These are phyloP conservation scores for Xestia sexstrigata DNA, from an alignment of 2,888 invertebrate genomes.

Conservation along the genomic window DNA sequence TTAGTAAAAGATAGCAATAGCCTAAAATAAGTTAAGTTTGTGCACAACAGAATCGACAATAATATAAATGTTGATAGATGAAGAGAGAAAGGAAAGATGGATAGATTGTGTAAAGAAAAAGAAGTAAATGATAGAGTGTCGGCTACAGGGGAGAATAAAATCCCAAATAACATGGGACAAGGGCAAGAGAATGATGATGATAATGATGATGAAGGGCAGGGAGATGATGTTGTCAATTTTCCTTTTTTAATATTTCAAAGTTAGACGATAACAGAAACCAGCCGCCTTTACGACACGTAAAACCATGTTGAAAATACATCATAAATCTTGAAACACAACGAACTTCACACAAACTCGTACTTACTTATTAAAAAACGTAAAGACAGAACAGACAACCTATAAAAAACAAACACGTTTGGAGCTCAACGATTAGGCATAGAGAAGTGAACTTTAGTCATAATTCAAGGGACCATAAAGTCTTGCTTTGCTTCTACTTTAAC, in stretches of 20 bases:
- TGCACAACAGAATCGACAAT: too few relatives aligned
- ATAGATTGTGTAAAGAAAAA: neutral
- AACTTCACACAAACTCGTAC: slow-evolving; percentile 5
- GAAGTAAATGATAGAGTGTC: neutral
- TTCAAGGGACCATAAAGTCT: slow-evolving; percentile 33
- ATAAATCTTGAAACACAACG: neutral
- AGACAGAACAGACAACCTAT: slow-evolving; percentile 20
- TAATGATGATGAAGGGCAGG: neutral
- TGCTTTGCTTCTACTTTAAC: slow-evolving; percentile 35
- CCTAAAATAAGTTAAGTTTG: too few relatives aligned
- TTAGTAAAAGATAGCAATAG: too few relatives aligned
- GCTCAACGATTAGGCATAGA: slow-evolving; percentile 31
- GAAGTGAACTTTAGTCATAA: slow-evolving; percentile 49
- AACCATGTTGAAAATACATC: neutral
- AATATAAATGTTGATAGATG: neutral
- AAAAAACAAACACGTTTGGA: slow-evolving; percentile 42
- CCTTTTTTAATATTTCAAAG: neutral
- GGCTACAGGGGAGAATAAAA: neutral
- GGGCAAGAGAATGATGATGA: too few relatives aligned
- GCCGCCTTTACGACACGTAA: neutral
- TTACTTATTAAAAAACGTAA: neutral
- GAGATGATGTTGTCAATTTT: neutral
- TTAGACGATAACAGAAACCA: neutral
- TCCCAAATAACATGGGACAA: neutral
- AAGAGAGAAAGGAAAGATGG: neutral